phyloP scores from a whole-genome alignment of 2,888 invertebrate species.

The Yponomeuta sedellus region DNA sequence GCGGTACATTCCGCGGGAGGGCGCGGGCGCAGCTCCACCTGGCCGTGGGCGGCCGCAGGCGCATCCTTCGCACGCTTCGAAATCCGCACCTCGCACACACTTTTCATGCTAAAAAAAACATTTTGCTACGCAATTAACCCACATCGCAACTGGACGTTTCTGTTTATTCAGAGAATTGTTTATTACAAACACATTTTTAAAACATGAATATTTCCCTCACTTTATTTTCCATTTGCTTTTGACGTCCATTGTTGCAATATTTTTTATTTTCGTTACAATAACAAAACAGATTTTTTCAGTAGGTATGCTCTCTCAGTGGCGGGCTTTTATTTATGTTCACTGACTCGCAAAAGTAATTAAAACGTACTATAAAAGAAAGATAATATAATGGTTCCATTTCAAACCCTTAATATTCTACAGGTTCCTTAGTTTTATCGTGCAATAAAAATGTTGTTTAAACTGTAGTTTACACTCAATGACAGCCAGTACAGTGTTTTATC shows the following conservation, averaged over 20 bases:
- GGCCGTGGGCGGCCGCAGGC: constrained; percentile 42
- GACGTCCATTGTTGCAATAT: constrained; percentile 11
- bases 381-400: background rate
- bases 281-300: background rate
- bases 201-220: constrained; percentile 11
- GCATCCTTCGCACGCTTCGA: constrained; percentile 46
- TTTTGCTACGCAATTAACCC: constrained; percentile 41
- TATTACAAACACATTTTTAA: constrained; percentile 11
- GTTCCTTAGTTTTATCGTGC: background rate
- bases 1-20: constrained; percentile 36
- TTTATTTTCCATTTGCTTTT: constrained; percentile 8
- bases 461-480: background rate
- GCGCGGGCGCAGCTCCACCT: constrained; percentile 42
- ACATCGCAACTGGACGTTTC: constrained; percentile 32
- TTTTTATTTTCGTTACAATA: background rate
- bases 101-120: constrained; percentile 30
- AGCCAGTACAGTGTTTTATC: background rate
- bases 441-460: background rate
- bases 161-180: constrained; percentile 19
- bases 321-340: background rate
- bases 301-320: too few species aligned
- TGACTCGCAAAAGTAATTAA: constrained; percentile 1
- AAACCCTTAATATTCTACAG: constrained; percentile 4
- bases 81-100: constrained; percentile 25
- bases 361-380: background rate